Conservation (phyloP, 2,888 invertebrate species). For the Caenorhabditis afra region DNA sequence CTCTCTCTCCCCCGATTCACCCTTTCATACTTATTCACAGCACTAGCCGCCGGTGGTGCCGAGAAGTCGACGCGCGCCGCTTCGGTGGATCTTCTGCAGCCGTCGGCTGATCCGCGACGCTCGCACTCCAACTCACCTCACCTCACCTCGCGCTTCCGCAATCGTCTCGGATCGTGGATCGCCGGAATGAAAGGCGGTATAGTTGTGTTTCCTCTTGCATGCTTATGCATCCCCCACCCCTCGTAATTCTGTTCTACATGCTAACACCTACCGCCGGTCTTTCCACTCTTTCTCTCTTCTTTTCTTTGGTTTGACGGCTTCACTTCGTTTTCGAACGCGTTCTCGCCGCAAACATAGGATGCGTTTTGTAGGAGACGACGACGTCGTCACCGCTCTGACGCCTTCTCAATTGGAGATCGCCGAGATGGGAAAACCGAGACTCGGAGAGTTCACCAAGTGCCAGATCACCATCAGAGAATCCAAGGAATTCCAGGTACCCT, state of each 20-base stretch:
- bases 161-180: slow-evolving; percentile 74
- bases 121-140: slow-evolving; percentile 64
- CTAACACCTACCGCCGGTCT: slow-evolving; percentile 30
- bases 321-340: background rate
- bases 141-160: slow-evolving; percentile 68
- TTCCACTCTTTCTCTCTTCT: slow-evolving; percentile 20
- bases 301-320: slow-evolving; percentile 15
- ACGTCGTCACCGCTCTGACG: slow-evolving; percentile 69
- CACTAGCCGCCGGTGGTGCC: slow-evolving; percentile 37
- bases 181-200: slow-evolving; percentile 71
- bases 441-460: slow-evolving; percentile 90
- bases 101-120: slow-evolving; percentile 54
- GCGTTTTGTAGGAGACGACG: slow-evolving; percentile 63
- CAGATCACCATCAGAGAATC: slow-evolving; percentile 95
- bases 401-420: slow-evolving; percentile 81
- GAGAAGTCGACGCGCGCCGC: slow-evolving; percentile 51
- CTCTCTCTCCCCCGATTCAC: slow-evolving; percentile 18
- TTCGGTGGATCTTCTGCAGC: slow-evolving; percentile 61
- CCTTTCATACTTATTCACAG: slow-evolving; percentile 55
- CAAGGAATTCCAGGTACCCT: slow-evolving; percentile 94
- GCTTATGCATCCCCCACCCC: no score
- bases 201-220: slow-evolving; percentile 22
- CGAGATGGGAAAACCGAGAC: slow-evolving; percentile 90
- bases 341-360: background rate
- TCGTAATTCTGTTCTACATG: slow-evolving; percentile 48